phyloP scores from a whole-genome alignment of 2,113 vertebrate genomes.

The Coreoperca whiteheadi region DNA sequence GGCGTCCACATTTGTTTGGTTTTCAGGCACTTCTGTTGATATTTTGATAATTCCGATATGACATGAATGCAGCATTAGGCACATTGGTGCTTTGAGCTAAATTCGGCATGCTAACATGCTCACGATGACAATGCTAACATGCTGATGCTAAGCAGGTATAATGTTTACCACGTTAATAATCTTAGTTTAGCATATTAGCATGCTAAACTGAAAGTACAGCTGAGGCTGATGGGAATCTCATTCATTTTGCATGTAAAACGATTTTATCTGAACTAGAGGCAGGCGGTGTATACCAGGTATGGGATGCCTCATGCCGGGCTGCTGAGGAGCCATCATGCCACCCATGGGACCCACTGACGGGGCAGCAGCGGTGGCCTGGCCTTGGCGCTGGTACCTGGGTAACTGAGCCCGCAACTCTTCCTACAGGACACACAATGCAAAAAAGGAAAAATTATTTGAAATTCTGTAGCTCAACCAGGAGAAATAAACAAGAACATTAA shows the following conservation, averaged over 20 bases:
- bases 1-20: neutral
- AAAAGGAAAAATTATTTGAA: constrained; percentile 1
- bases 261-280: neutral
- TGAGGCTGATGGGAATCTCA: neutral
- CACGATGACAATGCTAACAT: neutral
- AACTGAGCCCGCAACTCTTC: constrained; percentile 94
- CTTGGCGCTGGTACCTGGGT: constrained; percentile 91
- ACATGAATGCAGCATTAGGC: neutral
- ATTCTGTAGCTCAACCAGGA: neutral
- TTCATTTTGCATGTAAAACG: neutral
- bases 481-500: neutral
- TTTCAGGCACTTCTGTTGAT: neutral
- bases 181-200: neutral
- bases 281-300: constrained; percentile 67
- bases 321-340: constrained; percentile 91
- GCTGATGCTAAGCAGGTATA: neutral
- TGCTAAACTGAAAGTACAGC: neutral
- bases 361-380: constrained; percentile 86
- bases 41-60: neutral
- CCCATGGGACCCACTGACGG: constrained; percentile 88
- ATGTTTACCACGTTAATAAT: neutral
- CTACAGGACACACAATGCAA: constrained; percentile 74
- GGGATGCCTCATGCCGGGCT: constrained; percentile 90
- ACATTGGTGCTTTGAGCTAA: neutral
- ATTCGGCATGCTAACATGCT: neutral